Percentiles rank a stretch among this genome's conserved stretches.
Evolutionary conservation across 2,113 vertebrate species (phyloP).

Genomic region (Phodopus roborovskii): DNA sequence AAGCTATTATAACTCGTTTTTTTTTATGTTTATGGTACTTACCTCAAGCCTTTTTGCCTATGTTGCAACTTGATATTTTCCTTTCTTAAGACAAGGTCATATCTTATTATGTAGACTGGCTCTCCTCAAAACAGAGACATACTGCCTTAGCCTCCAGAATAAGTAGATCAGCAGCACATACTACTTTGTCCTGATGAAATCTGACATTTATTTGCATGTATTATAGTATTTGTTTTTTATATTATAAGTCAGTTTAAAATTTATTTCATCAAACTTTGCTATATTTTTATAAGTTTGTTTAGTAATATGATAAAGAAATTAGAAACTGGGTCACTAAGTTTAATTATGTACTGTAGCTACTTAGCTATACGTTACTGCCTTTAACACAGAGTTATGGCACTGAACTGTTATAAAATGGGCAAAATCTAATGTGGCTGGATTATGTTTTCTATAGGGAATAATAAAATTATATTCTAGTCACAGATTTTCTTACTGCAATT

Average conservation of each 20-base stretch:
- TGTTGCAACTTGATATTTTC: neutral
- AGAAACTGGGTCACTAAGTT: neutral
- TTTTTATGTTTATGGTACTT: neutral
- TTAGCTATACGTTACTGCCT: neutral
- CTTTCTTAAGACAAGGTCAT: neutral
- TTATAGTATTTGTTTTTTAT: neutral
- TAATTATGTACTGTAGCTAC: neutral
- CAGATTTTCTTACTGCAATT: neutral
- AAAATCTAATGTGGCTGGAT: neutral
- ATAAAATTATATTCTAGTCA: neutral
- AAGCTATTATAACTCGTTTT: neutral
- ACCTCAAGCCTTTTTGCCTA: neutral
- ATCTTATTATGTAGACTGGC: neutral
- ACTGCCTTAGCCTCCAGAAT: neutral
- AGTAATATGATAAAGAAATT: conserved; percentile 28
- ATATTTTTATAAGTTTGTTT: neutral
- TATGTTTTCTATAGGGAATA: neutral
- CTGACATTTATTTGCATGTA: neutral
- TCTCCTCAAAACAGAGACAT: neutral
- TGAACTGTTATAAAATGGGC: neutral
- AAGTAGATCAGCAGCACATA: neutral
- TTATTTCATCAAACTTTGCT: neutral
- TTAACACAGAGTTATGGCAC: neutral
- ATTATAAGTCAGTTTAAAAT: neutral
- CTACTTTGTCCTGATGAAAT: neutral